phyloP scores from a whole-genome alignment of 2,888 invertebrate genomes.

The Tortricodes alternella region DNA sequence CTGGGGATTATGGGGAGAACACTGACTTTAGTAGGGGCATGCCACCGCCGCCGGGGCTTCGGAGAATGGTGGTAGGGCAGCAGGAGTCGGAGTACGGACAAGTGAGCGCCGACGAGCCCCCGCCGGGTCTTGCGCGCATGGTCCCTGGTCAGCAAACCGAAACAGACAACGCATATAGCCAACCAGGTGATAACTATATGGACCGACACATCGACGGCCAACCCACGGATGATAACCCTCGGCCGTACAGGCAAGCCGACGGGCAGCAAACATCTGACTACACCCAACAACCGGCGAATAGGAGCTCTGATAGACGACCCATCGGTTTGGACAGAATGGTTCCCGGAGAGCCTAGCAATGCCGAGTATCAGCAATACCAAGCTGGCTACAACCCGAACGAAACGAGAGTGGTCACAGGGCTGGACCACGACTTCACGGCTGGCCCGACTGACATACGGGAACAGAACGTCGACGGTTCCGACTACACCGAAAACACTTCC shows the following conservation, averaged over 20 bases:
- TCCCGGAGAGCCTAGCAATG: conserved; percentile 83
- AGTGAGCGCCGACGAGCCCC: conserved; percentile 73
- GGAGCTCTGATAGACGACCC: conserved; percentile 68
- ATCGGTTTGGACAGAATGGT: conserved; percentile 84
- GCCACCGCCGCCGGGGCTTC: conserved; percentile 84
- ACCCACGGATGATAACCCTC: conserved; percentile 56
- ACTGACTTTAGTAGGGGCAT: conserved; percentile 70
- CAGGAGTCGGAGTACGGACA: conserved; percentile 80
- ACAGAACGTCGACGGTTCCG: conserved; percentile 73
- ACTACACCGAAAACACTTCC: conserved; percentile 61
- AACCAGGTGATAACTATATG: conserved; percentile 64
- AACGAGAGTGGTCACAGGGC: conserved; percentile 81
- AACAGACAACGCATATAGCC: conserved; percentile 59
- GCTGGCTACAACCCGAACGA: conserved; percentile 62
- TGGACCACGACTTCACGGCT: conserved; percentile 71
- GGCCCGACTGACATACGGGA: conserved; percentile 64
- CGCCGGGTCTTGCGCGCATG: conserved; percentile 79
- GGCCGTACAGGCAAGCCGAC: conserved; percentile 71
- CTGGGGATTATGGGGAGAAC: conserved; percentile 75
- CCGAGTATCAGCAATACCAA: conserved; percentile 65
- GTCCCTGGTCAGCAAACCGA: conserved; percentile 79
- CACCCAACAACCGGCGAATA: conserved; percentile 49
- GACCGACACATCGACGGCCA: conserved; percentile 74
- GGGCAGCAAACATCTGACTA: conserved; percentile 69
- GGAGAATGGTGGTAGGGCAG: conserved; percentile 86